Evolutionary conservation across 2,113 vertebrate species (phyloP).

Genomic region (Oxyruncus cristatus): DNA sequence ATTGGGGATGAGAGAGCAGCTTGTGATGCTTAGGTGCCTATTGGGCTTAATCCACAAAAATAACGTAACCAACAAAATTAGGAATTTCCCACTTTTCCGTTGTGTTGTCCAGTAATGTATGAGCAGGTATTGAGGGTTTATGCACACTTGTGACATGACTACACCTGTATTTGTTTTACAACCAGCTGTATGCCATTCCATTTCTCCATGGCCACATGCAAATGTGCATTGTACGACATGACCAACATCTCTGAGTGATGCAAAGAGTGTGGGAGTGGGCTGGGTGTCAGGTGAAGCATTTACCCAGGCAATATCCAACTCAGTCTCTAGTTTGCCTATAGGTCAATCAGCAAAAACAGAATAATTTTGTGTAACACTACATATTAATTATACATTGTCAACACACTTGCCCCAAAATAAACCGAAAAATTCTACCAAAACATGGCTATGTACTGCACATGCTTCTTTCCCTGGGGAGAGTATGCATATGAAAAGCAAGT

Average conservation of each 20-base stretch:
- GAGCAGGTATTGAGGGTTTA: neutral
- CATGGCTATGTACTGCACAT: neutral
- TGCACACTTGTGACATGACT: neutral
- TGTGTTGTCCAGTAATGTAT: neutral
- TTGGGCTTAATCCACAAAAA: neutral
- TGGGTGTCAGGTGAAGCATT: neutral
- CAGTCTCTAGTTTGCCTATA: neutral
- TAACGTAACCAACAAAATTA: neutral
- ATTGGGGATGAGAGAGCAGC: rapidly evolving
- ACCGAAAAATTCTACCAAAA: neutral
- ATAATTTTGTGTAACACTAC: neutral
- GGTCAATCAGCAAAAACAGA: neutral
- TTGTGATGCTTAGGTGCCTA: neutral
- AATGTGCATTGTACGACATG: neutral
- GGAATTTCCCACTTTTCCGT: neutral
- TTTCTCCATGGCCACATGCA: neutral
- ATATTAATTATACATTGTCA: neutral
- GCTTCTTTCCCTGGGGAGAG: neutral
- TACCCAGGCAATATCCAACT: neutral
- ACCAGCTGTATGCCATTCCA: neutral
- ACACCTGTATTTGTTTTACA: neutral
- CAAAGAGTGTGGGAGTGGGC: neutral
- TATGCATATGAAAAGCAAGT: neutral
- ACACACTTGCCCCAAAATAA: neutral
- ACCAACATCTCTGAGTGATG: neutral